Percentiles rank a stretch among this genome's conserved stretches.
Evolutionary conservation across 92 coral and sea anemone species (phyloP).

Genomic region (Zoanthus gigantus): DNA sequence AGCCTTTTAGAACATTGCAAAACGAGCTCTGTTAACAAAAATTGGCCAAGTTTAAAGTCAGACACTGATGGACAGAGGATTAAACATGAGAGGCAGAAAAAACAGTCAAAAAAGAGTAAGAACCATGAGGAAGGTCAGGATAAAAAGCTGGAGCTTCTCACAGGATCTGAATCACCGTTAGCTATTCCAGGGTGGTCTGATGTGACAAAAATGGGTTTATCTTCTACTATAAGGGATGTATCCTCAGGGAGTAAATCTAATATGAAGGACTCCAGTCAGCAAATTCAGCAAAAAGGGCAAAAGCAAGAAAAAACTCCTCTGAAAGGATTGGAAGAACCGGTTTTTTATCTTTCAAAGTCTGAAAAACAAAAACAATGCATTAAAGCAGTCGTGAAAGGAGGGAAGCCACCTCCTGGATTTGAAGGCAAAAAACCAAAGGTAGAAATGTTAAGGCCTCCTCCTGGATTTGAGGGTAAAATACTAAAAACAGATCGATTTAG

Average conservation of each 20-base stretch:
- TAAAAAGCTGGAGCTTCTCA: neutral
- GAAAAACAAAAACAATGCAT: neutral
- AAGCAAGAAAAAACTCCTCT: neutral
- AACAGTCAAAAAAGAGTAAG: constrained; percentile 1
- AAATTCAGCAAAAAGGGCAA: neutral
- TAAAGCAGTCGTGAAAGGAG: neutral
- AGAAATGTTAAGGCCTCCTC: neutral
- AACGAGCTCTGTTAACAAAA: neutral
- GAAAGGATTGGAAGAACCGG: neutral
- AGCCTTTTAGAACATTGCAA: neutral
- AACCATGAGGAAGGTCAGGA: neutral
- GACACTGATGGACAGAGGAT: neutral
- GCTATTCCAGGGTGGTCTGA: constrained; percentile 17
- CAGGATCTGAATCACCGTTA: neutral
- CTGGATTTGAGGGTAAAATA: neutral
- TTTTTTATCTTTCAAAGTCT: neutral
- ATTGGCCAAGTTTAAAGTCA: constrained; percentile 15
- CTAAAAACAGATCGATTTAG: neutral
- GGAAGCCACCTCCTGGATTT: constrained; percentile 11
- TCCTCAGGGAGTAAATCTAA: neutral
- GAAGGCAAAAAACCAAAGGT: neutral
- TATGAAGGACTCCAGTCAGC: neutral
- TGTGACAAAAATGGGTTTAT: neutral
- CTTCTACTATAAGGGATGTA: neutral
- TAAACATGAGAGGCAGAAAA: neutral